These are phyloP conservation scores for Lepidocyrtoides sp. DNA, from an alignment of 2,888 invertebrate species.

Conservation along the genomic window DNA sequence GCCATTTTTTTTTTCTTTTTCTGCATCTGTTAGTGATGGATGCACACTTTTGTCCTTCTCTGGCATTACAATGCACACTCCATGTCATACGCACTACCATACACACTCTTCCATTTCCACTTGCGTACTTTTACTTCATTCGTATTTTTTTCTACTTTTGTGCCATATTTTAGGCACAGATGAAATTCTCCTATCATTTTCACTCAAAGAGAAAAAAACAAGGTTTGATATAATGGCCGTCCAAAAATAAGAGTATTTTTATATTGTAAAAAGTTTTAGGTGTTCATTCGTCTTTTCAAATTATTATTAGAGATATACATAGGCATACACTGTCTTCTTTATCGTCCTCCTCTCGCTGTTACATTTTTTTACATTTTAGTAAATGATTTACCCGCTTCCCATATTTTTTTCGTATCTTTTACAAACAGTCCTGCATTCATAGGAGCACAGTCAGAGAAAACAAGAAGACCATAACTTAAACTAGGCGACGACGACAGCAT, in stretches of 20 bases:
- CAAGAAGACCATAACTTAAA: constrained; percentile 53
- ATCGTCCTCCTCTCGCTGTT: not conserved
- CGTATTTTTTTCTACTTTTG: not conserved
- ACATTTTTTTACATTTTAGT: not conserved
- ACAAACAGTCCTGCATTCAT: not conserved
- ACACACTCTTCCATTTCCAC: not conserved
- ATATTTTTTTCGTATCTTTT: too few species aligned
- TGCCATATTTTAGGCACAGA: constrained; percentile 5
- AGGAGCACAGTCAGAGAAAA: not conserved
- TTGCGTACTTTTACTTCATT: not conserved
- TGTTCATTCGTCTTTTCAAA: constrained; percentile 17
- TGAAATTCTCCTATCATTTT: constrained; percentile 1
- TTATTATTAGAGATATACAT: too few species aligned
- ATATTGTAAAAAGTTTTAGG: not conserved
- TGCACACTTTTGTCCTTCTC: constrained; percentile 45
- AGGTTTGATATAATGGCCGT: not conserved
- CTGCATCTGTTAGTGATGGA: constrained; percentile 42
- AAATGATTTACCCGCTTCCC: constrained; percentile 16
- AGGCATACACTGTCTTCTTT: too few species aligned
- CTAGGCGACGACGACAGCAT: constrained; percentile 67
- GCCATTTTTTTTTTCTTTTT: constrained; percentile 5
- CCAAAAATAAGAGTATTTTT: not conserved
- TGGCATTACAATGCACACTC: constrained; percentile 40
- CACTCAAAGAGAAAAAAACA: not conserved
- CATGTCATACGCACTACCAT: constrained; percentile 14